Evolutionary conservation across 2,113 vertebrate species (phyloP).

Genomic region (Peromyscus californicus): DNA sequence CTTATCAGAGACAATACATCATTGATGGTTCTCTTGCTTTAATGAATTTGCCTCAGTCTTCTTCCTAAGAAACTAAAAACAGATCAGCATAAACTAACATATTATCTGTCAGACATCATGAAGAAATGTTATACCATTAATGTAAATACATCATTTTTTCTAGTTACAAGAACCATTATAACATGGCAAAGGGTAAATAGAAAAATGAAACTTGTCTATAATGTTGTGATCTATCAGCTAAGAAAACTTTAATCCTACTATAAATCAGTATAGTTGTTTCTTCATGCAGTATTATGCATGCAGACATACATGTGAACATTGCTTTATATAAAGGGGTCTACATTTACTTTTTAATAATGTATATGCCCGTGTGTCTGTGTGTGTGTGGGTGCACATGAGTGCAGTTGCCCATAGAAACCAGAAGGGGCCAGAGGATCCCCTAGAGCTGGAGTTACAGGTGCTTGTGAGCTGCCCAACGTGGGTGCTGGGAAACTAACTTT

Average conservation of each 20-base stretch:
- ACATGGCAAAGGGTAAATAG: not conserved
- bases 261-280: not conserved
- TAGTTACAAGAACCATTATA: conserved; percentile 2
- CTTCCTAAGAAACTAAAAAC: conserved; percentile 63
- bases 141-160: not conserved
- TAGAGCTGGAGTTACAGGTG: not conserved
- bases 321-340: not conserved
- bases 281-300: not conserved
- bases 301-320: accelerated
- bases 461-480: not conserved
- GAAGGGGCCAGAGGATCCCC: not conserved
- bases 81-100: conserved; percentile 22
- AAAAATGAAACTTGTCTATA: not conserved
- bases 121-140: conserved; percentile 24
- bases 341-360: not conserved
- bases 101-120: not conserved
- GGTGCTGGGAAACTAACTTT: not conserved
- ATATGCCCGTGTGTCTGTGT: not conserved
- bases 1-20: conserved; percentile 74
- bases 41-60: conserved; percentile 76
- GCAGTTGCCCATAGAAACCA: not conserved
- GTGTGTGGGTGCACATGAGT: not conserved
- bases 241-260: not conserved
- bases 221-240: not conserved
- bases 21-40: conserved; percentile 72